Evolutionary conservation across 2,888 invertebrate genomes (phyloP).

Genomic region (Taphrorychus bicolor): DNA sequence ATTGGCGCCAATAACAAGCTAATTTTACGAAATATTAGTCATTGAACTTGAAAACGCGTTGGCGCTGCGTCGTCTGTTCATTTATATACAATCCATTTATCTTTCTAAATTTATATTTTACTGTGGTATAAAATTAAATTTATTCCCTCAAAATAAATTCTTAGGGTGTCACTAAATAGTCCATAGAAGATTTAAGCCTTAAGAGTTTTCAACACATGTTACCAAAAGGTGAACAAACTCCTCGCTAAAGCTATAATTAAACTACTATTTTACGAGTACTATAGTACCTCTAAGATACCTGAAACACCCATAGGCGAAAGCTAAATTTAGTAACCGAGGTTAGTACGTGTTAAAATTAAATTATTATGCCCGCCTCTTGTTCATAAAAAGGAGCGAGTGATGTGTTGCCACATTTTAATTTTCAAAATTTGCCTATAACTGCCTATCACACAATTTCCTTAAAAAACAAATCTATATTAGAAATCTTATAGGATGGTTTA

Average conservation of each 20-base stretch:
- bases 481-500: too few relatives aligned
- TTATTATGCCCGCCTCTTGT: neutral
- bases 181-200: too few relatives aligned
- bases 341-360: conserved; percentile 4
- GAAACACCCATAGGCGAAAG: neutral
- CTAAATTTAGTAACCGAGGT: conserved; percentile 6
- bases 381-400: too few relatives aligned
- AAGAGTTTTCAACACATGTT: too few relatives aligned
- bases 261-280: neutral
- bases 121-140: too few relatives aligned
- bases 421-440: too few relatives aligned
- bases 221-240: conserved; percentile 5
- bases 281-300: neutral
- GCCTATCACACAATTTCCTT: too few relatives aligned
- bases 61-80: neutral
- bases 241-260: neutral
- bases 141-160: too few relatives aligned
- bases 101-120: neutral
- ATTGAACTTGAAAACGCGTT: neutral
- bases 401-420: too few relatives aligned
- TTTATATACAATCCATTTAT: neutral
- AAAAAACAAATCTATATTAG: too few relatives aligned
- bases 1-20: too few relatives aligned
- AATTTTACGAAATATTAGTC: neutral
- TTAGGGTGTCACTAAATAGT: too few relatives aligned